Evolutionary conservation across 2,113 vertebrate genomes (phyloP).

Genomic region (Delphinapterus leucas): DNA sequence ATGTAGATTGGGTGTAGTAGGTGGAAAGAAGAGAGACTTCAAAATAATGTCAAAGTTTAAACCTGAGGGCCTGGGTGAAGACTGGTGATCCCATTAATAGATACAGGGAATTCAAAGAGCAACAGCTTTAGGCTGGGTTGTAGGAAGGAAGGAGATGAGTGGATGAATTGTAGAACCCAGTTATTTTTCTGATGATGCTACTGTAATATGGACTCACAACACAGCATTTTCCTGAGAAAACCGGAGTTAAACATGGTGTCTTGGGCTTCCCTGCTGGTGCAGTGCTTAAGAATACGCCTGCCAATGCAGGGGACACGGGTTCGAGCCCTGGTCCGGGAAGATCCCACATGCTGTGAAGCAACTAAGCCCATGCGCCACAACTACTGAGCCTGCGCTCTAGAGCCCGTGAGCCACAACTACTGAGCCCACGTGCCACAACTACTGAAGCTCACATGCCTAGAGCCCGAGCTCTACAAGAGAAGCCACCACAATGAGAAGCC

Average conservation of each 20-base stretch:
- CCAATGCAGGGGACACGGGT: too few relatives aligned
- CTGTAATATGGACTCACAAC: neutral
- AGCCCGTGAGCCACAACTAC: too few relatives aligned
- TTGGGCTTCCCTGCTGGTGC: neutral
- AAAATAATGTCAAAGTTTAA: neutral
- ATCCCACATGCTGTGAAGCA: too few relatives aligned
- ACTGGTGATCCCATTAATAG: neutral
- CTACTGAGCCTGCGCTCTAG: too few relatives aligned
- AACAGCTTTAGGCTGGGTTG: neutral
- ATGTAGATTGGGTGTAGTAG: too few relatives aligned
- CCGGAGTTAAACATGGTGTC: conserved; percentile 7
- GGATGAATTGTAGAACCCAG: neutral
- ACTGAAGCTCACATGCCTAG: too few relatives aligned
- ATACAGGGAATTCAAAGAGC: neutral
- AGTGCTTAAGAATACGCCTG: too few relatives aligned
- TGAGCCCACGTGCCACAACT: too few relatives aligned
- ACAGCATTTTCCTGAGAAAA: neutral
- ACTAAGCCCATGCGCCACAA: too few relatives aligned
- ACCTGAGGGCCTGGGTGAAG: neutral
- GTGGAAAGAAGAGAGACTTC: neutral
- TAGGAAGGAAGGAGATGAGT: neutral
- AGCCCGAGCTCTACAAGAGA: too few relatives aligned
- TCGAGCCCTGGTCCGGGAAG: too few relatives aligned
- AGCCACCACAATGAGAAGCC: too few relatives aligned
- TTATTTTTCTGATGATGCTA: neutral